Evolutionary conservation across 2,113 vertebrate genomes (phyloP).

Genomic region (Syngnathoides biaculeatus): DNA sequence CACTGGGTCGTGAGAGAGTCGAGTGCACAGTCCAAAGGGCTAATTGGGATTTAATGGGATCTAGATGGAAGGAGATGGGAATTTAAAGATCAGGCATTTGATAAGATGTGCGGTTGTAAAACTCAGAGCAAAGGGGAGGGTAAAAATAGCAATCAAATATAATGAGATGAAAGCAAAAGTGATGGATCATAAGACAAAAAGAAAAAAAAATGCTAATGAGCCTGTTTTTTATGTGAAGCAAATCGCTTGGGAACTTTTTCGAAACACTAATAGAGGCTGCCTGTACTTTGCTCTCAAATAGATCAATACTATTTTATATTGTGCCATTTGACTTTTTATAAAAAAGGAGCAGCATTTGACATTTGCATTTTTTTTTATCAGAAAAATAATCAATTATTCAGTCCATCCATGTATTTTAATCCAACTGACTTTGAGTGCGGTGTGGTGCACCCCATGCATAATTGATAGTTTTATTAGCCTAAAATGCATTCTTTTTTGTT

Average conservation of each 20-base stretch:
- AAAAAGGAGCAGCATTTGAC: too few relatives aligned
- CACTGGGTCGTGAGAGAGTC: conserved; percentile 34
- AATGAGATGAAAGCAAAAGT: conserved; percentile 30
- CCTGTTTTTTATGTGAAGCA: conserved; percentile 18
- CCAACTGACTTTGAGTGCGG: too few relatives aligned
- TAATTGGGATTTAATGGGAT: conserved; percentile 56
- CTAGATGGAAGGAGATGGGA: conserved; percentile 18
- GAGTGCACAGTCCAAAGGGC: conserved; percentile 25
- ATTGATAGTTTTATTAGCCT: too few relatives aligned
- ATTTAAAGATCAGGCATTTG: conserved; percentile 10
- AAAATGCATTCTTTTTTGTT: too few relatives aligned
- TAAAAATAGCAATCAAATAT: conserved; percentile 29
- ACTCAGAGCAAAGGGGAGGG: conserved; percentile 16
- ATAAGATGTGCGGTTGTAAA: conserved; percentile 17
- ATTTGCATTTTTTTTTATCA: too few relatives aligned
- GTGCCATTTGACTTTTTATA: background rate
- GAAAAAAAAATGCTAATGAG: conserved; percentile 30
- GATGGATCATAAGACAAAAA: background rate
- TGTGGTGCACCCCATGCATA: too few relatives aligned
- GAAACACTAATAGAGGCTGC: conserved; percentile 27
- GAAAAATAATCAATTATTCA: too few relatives aligned
- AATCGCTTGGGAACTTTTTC: conserved; percentile 34
- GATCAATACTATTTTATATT: background rate
- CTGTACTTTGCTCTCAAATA: background rate
- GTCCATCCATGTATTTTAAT: too few relatives aligned